Evolutionary conservation across 2,888 invertebrate genomes (phyloP), one percentile per base, ranked within the genome.

Genomic region (Acanthosepion pharaonis): DNA sequence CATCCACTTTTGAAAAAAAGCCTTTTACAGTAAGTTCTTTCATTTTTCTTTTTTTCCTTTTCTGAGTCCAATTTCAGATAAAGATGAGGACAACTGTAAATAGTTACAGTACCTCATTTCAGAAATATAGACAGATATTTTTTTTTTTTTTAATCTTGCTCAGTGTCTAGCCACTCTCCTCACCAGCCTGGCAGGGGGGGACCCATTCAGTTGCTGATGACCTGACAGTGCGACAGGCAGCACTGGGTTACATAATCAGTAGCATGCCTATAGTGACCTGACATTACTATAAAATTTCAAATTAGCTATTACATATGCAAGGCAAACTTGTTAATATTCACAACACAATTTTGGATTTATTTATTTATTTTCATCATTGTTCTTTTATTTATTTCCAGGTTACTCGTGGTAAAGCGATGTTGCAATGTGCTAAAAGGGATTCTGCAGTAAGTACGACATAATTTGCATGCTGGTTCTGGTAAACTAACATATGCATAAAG

Each of bases 381-480:
- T 15, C 33, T 42, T 42, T 6, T 94, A 48, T 93, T 91, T 64
- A 93, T 92, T 95, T 95, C n/a, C 95, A 97, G 97, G 95, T 96
- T 28, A 96, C 96, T 42, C 95, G 97, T 94, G 97, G 96, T 23
- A 96, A 96, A 95, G 96, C 96, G 15, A 95, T 97, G 55, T 96
- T 95, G 92, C 96, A 94, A 64, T 93, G 94, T 94, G 95, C 94
- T 8, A 94, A 94, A 59, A 64, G 53, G 18, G 94, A 94, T 48
- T 91, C 94, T 48, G 51, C 42, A 15, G 94, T 91, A 53, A 64
- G 93, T 93, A 9, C 48, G 18, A 2, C 18, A 18, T 49, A 25
- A 25, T 93, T 91, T n/a, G 5, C 18, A n/a, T 91, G 91, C n/a
- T 91, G n/a, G 0, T 48, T 92, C 11, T 9, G 4, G 15, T 25